Conservation (phyloP, 2,797 vertebrate species). For the Pogonophryne albipinna region DNA sequence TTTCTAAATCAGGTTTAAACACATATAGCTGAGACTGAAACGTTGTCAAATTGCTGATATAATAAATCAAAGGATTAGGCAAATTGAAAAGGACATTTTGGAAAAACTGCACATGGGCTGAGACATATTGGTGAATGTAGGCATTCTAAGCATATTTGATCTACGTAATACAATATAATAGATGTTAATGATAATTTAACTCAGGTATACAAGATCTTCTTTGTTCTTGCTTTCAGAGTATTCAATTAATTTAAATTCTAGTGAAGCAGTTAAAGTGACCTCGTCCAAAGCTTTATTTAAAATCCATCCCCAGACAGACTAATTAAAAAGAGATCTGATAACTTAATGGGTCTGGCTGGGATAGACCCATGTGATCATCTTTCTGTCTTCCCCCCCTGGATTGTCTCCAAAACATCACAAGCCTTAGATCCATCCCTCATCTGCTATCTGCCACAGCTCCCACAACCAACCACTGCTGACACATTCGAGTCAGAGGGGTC, state of each 20-base stretch:
- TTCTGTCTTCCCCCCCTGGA: conserved; percentile 62
- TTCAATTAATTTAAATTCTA: conserved; percentile 13
- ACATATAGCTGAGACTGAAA: not conserved
- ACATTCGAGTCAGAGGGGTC: conserved; percentile 80
- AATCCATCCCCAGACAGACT: conserved; percentile 25
- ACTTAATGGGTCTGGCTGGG: conserved; percentile 59
- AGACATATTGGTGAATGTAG: not conserved
- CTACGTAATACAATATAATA: not conserved
- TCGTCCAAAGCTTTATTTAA: conserved; percentile 30
- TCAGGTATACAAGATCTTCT: not conserved
- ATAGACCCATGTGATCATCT: conserved; percentile 64
- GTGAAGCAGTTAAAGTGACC: conserved; percentile 7
- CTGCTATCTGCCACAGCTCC: conserved; percentile 76
- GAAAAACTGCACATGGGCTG: not conserved
- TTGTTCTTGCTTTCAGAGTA: not conserved
- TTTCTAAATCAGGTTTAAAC: conserved; percentile 5
- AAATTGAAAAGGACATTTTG: not conserved
- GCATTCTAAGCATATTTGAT: not conserved
- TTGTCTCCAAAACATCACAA: conserved; percentile 71
- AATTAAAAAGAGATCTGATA: conserved; percentile 51
- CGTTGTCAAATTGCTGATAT: not conserved
- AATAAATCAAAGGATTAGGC: not conserved
- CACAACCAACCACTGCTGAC: conserved; percentile 63
- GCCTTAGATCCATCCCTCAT: conserved; percentile 66
- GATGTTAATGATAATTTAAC: not conserved